These are phyloP conservation scores for Euthynnus affinis DNA, from an alignment of 2,797 vertebrate genomes.

Conservation along the genomic window DNA sequence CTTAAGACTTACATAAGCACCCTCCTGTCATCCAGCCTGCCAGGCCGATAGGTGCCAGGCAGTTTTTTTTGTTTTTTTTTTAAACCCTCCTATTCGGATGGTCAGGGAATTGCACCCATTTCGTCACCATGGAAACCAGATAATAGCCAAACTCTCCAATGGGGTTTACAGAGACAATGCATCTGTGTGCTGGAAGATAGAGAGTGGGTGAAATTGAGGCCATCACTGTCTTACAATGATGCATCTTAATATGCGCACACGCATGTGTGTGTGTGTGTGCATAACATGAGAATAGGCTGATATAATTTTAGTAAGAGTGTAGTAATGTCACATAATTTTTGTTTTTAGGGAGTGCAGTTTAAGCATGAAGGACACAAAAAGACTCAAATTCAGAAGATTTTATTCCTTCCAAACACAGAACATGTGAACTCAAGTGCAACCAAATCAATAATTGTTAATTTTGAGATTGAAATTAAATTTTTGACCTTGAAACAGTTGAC, in stretches of 20 bases:
- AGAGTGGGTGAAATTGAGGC: constrained; percentile 7
- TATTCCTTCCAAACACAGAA: not conserved
- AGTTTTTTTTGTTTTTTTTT: constrained; percentile 26
- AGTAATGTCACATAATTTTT: not conserved
- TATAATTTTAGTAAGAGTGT: too few species aligned
- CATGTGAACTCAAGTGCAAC: not conserved
- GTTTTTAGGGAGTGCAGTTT: not conserved
- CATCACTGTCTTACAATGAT: constrained; percentile 4
- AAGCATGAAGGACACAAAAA: constrained; percentile 4
- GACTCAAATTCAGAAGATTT: not conserved
- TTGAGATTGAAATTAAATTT: not conserved
- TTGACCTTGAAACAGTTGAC: too few species aligned
- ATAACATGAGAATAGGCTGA: too few species aligned
- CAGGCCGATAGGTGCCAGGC: constrained; percentile 35
- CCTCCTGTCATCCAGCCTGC: constrained; percentile 35
- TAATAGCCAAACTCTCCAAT: constrained; percentile 21
- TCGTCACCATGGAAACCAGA: constrained; percentile 61
- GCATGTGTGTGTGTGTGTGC: too few species aligned
- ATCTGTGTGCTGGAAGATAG: not conserved
- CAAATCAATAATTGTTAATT: not conserved
- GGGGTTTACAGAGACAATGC: constrained; percentile 21
- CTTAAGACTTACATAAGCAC: constrained; percentile 72
- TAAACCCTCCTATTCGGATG: constrained; percentile 36
- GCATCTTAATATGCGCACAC: constrained; percentile 5
- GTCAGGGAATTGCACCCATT: constrained; percentile 33